A percentile compares a stretch with the other conserved stretches of the same genome.
These are phyloP conservation scores for Girardinus metallicus DNA, from an alignment of 2,797 vertebrate species.

Conservation along the genomic window DNA sequence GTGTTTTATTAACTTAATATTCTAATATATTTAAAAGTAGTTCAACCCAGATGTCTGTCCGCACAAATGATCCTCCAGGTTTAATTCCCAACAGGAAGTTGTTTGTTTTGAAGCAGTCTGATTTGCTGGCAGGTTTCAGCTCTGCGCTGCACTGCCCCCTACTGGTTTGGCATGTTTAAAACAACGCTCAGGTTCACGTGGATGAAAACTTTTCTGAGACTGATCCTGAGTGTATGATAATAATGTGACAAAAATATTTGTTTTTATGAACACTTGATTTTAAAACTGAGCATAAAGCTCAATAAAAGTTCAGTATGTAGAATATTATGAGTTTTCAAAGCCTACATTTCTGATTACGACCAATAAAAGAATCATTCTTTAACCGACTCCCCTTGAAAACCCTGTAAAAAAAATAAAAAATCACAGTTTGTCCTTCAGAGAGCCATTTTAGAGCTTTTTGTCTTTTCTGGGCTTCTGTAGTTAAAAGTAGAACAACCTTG, in stretches of 20 bases:
- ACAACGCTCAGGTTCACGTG: too few species aligned
- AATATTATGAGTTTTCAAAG: not conserved
- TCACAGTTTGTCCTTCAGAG: not conserved
- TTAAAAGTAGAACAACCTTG: not conserved
- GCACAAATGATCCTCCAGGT: too few species aligned
- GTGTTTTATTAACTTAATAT: too few species aligned
- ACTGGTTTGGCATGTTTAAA: too few species aligned
- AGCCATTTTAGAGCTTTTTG: not conserved
- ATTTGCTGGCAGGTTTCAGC: too few species aligned
- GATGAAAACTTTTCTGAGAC: too few species aligned
- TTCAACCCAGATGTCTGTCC: too few species aligned
- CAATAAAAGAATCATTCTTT: not conserved
- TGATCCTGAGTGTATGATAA: not conserved
- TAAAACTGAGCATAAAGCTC: not conserved
- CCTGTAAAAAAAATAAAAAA: not conserved
- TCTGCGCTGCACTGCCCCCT: too few species aligned
- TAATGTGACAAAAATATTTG: not conserved
- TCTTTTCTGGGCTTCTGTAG: not conserved
- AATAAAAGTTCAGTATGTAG: not conserved
- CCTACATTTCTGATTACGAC: not conserved
- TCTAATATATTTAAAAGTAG: too few species aligned
- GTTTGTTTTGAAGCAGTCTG: too few species aligned
- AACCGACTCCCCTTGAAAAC: not conserved
- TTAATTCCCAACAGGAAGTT: too few species aligned
- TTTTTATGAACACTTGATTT: too few species aligned